Evolutionary conservation across 2,797 vertebrate species (phyloP).

Genomic region (Nyctibius grandis): DNA sequence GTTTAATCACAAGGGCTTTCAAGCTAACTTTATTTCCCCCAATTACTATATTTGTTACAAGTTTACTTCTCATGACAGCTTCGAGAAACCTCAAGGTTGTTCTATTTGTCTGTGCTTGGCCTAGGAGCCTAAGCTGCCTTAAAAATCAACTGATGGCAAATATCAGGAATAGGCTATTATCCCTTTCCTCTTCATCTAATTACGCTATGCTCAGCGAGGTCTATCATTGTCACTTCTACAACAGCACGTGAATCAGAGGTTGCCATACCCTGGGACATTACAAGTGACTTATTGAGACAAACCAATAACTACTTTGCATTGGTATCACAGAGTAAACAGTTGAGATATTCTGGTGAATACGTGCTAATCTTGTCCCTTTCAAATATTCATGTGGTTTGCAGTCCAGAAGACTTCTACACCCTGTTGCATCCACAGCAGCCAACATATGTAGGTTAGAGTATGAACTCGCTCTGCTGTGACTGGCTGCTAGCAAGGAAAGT

Average conservation of each 20-base stretch:
- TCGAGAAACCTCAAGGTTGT: not conserved
- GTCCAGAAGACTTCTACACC: not conserved
- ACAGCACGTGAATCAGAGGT: not conserved
- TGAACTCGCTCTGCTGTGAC: not conserved
- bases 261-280: not conserved
- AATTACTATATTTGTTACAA: not conserved
- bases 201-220: not conserved
- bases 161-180: not conserved
- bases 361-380: not conserved
- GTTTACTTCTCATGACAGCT: not conserved
- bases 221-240: not conserved
- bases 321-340: not conserved
- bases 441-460: not conserved
- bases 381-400: not conserved
- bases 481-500: constrained; percentile 40
- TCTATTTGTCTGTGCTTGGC: not conserved
- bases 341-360: not conserved
- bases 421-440: not conserved
- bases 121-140: not conserved
- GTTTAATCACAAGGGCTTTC: not conserved
- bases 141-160: not conserved
- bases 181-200: not conserved
- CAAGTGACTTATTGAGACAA: not conserved
- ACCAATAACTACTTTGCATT: not conserved
- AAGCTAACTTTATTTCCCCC: not conserved